Conservation (phyloP, 2,797 vertebrate genomes). For the Catostomus latipinnis region DNA sequence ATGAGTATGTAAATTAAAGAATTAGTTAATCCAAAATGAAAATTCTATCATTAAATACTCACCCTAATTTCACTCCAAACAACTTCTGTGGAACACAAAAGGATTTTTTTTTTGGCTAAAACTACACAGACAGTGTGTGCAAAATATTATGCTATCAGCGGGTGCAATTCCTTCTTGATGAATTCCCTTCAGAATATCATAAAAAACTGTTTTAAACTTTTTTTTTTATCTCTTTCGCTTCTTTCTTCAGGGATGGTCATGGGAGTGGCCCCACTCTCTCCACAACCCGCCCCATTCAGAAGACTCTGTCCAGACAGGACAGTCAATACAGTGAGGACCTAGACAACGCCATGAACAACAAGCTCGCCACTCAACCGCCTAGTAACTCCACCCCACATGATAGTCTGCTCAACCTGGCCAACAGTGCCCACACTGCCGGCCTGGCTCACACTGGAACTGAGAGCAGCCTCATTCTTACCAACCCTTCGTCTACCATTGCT, state of each 20-base stretch:
- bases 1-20: no score
- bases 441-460: constrained; percentile 77
- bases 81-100: no score
- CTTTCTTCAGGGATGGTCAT: constrained; percentile 77
- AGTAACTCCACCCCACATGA: constrained; percentile 68
- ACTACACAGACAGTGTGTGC: neutral
- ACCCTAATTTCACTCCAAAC: no score
- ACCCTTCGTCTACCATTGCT: constrained; percentile 78
- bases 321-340: constrained; percentile 85
- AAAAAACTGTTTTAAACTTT: neutral
- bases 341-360: constrained; percentile 92
- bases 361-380: constrained; percentile 79
- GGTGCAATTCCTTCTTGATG: no score
- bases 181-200: neutral
- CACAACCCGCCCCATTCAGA: constrained; percentile 92
- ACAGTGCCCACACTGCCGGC: constrained; percentile 75
- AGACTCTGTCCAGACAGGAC: constrained; percentile 85
- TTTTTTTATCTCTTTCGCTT: neutral
- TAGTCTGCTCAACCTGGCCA: constrained; percentile 76
- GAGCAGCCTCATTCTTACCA: constrained; percentile 82
- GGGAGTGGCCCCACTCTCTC: constrained; percentile 87
- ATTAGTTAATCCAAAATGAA: no score
- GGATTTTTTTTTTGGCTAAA: neutral
- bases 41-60: no score
- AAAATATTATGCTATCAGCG: no score